Conservation (phyloP, 2,113 vertebrate genomes). For the Hypocryptadius cinnamomeus region DNA sequence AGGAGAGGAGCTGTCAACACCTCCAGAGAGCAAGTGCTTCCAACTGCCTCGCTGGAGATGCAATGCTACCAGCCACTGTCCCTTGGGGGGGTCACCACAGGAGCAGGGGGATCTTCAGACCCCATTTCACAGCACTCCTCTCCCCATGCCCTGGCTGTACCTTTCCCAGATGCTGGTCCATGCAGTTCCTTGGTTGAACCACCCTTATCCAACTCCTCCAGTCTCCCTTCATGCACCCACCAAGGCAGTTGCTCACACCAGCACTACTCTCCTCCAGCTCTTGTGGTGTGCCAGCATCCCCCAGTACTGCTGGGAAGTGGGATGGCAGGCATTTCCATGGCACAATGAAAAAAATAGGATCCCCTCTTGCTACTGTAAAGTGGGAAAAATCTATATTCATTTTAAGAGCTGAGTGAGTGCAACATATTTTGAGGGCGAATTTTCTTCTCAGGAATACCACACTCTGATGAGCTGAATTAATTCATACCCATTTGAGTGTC, state of each 20-base stretch:
- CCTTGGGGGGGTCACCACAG: rapidly evolving
- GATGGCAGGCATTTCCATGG: neutral
- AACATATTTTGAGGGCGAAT: neutral
- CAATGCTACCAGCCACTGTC: neutral
- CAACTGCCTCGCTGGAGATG: rapidly evolving
- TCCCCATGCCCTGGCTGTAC: rapidly evolving
- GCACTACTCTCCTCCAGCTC: neutral
- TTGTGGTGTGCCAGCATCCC: neutral
- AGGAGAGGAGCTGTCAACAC: neutral
- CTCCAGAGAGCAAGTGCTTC: neutral
- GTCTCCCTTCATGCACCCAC: neutral
- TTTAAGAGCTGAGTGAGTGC: neutral
- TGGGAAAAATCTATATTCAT: neutral
- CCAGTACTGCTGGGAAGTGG: neutral
- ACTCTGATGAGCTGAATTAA: neutral
- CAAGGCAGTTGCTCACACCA: rapidly evolving
- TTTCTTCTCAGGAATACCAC: neutral
- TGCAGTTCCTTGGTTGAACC: neutral
- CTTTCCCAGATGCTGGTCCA: neutral
- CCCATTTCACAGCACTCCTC: neutral
- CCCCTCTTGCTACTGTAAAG: neutral
- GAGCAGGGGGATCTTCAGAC: neutral
- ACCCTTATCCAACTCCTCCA: neutral
- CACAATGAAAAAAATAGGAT: neutral
- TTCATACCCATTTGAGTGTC: neutral